These are phyloP conservation scores for Pangasius macronema DNA, from an alignment of 2,797 vertebrate genomes.

Conservation along the genomic window DNA sequence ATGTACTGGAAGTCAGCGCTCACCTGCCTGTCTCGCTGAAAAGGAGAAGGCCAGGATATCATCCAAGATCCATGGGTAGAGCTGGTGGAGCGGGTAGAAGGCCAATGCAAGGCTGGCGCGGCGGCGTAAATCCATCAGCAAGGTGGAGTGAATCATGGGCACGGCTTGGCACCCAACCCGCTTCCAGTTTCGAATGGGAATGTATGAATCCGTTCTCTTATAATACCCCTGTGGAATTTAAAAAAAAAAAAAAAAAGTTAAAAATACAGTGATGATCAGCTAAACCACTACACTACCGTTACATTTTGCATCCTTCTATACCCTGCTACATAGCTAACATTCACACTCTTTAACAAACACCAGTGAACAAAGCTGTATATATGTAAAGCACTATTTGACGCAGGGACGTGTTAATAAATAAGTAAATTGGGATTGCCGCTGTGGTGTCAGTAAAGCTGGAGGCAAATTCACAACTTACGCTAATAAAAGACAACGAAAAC, in stretches of 20 bases:
- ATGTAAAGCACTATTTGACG: neutral
- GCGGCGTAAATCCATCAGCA: conserved; percentile 85
- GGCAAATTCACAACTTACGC: neutral
- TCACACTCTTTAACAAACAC: neutral
- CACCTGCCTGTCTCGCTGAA: conserved; percentile 84
- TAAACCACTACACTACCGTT: neutral
- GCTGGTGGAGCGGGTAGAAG: conserved; percentile 81
- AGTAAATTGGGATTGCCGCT: neutral
- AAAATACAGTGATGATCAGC: neutral
- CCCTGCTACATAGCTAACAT: too few species aligned
- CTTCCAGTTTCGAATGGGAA: conserved; percentile 83
- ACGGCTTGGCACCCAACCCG: conserved; percentile 82
- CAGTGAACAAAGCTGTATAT: neutral
- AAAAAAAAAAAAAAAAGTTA: neutral
- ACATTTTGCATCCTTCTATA: neutral
- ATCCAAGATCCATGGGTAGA: conserved; percentile 83
- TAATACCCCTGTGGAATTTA: conserved; percentile 81
- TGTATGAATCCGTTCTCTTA: conserved; percentile 83
- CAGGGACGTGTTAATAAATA: neutral
- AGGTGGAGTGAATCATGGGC: conserved; percentile 88
- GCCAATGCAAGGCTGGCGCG: conserved; percentile 72
- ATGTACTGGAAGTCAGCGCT: neutral
- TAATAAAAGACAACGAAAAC: neutral
- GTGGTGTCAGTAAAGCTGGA: neutral
- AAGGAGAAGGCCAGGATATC: conserved; percentile 90